Conservation (phyloP, 2,113 vertebrate species). For the Microcebus tavaratra region DNA sequence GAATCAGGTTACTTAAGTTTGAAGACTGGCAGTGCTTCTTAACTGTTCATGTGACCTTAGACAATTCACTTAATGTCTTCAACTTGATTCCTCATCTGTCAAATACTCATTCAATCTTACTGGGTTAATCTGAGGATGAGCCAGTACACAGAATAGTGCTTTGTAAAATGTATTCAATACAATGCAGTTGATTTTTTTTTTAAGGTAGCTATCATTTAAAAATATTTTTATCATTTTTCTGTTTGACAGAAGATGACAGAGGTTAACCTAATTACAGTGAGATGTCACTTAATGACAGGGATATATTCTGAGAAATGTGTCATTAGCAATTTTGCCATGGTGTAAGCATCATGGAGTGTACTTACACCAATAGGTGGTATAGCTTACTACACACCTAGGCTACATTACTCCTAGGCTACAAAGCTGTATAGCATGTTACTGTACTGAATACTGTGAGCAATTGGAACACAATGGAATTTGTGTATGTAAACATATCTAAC, state of each 20-base stretch:
- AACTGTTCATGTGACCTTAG: not conserved
- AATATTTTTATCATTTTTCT: slow-evolving; percentile 35
- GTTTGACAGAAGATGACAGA: slow-evolving; percentile 11
- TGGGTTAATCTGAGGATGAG: not conserved
- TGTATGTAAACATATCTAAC: not conserved
- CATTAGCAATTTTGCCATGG: not conserved
- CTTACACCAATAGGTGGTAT: not conserved
- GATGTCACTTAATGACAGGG: not conserved
- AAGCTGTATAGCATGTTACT: not conserved
- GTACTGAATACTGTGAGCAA: not conserved
- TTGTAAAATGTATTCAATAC: slow-evolving; percentile 28
- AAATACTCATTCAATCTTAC: not conserved
- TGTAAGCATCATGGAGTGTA: not conserved
- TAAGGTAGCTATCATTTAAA: not conserved
- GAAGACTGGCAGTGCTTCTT: not conserved
- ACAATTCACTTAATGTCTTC: slow-evolving; percentile 46
- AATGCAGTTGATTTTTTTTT: slow-evolving; percentile 4
- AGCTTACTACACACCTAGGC: not conserved
- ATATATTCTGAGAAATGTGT: not conserved
- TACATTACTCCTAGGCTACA: not conserved
- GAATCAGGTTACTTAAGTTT: slow-evolving; percentile 29
- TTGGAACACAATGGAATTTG: not conserved
- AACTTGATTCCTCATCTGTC: slow-evolving; percentile 32
- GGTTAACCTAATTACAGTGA: slow-evolving; percentile 43
- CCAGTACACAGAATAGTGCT: not conserved